Percentiles rank a stretch among this genome's conserved stretches.
Conservation (phyloP, 2,888 invertebrate genomes). For the Mayetiola destructor region DNA sequence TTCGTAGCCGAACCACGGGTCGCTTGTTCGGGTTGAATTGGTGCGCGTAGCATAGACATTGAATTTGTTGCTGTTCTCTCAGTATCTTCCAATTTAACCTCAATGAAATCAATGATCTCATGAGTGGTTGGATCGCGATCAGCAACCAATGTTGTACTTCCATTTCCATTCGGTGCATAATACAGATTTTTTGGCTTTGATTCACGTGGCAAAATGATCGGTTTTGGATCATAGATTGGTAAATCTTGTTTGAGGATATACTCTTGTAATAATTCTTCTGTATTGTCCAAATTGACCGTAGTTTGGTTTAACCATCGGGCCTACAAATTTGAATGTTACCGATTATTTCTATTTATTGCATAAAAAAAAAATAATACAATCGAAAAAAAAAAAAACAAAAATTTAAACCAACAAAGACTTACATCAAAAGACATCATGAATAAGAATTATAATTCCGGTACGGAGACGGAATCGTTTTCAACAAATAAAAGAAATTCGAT, state of each 20-base stretch:
- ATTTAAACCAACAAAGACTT: too few relatives aligned
- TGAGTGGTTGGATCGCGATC: constrained; percentile 60
- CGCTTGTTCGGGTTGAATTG: constrained; percentile 52
- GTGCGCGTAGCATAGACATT: constrained; percentile 64
- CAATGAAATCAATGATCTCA: constrained; percentile 52
- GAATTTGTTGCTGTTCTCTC: constrained; percentile 58
- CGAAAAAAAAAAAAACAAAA: too few relatives aligned
- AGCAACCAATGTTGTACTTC: constrained; percentile 30
- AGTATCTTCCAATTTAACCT: constrained; percentile 42
- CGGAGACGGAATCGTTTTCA: background rate
- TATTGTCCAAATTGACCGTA: constrained; percentile 15
- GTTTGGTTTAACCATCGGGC: constrained; percentile 14
- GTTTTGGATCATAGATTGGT: constrained; percentile 30
- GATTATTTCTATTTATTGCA: background rate
- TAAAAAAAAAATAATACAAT: background rate
- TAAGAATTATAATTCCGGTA: background rate
- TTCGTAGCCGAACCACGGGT: constrained; percentile 64
- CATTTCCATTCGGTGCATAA: constrained; percentile 19
- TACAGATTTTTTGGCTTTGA: constrained; percentile 17
- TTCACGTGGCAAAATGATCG: constrained; percentile 27
- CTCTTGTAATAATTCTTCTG: constrained; percentile 22
- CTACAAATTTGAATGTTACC: background rate
- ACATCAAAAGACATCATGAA: constrained; percentile 6
- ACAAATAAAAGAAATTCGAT: background rate
- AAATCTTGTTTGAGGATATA: constrained; percentile 31